Evolutionary conservation across 2,797 vertebrate species (phyloP), one percentile per base, ranked within the genome.

Genomic region (Hoplostethus atlanticus): DNA sequence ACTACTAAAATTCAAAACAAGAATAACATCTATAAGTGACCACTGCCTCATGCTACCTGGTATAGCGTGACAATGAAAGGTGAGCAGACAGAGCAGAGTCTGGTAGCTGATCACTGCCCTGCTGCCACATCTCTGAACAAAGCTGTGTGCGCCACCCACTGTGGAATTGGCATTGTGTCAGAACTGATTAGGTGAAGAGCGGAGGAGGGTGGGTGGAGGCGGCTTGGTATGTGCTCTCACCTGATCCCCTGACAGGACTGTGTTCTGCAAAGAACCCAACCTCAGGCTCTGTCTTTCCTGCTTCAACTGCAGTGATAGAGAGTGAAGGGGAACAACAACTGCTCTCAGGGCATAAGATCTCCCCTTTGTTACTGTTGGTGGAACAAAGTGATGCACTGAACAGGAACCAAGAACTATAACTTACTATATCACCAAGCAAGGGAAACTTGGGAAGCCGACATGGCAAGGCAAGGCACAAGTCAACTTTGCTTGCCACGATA

Each of bases 131-230:
- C 87, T 81, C 73, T 68, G 76, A 83, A 85, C 77, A 81, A 79
- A 85, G 59, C 84, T 57, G 67, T 59, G 56, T 28, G 64, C 13
- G 36, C 84, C 80, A 73, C 85, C 88, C 87, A 79, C 84, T 84
- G 89, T 85, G 85, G 88, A 75, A 89, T 87, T 87, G 90, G 77
- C 88, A 83, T 80, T 73, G 85, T 91, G 90, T 89, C 89, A 87
- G 84, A 79, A 71, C 42, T 74, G 87, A 86, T 92, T 89, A 89
- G 63, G 82, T 48, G 68, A 84, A 48, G 58, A 71, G 75, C 15
- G 76, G 61, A 64, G 21, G 44, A 42, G 34, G n/a, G 57, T 9
- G 64, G 51, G 65, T 6, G 8, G 48, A 60, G 44, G 67, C 25
- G 63, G 60, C 72, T 73, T 15, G 0, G 60, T 61, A 62, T 66